Evolutionary conservation across 2,797 vertebrate genomes (phyloP).

Genomic region (Melanotaenia parkinsoni): DNA sequence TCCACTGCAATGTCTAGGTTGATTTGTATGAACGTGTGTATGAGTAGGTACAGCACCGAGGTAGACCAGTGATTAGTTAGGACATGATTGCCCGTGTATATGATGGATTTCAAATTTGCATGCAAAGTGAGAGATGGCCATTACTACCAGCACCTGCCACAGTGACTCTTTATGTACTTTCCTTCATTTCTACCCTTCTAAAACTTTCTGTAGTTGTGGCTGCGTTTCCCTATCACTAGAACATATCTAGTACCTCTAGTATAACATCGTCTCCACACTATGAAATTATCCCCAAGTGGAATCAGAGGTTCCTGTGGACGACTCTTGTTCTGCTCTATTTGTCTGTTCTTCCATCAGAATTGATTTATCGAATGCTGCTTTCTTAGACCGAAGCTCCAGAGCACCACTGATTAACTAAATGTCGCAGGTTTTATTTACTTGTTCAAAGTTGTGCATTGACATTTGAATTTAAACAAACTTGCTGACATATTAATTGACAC

Average conservation of each 20-base stretch:
- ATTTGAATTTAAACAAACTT: constrained; percentile 25
- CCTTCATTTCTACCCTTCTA: constrained; percentile 4
- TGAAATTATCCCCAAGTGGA: neutral
- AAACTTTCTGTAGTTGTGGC: neutral
- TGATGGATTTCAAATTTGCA: constrained; percentile 41
- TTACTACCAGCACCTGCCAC: constrained; percentile 50
- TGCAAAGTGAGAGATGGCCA: constrained; percentile 39
- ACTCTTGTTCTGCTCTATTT: constrained; percentile 2
- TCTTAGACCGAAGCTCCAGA: neutral
- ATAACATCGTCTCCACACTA: neutral
- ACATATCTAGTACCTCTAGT: neutral
- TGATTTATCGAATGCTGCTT: neutral
- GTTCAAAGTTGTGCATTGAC: constrained; percentile 8
- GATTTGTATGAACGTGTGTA: neutral
- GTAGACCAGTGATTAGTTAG: constrained; percentile 25
- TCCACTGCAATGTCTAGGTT: neutral
- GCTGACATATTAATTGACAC: constrained; percentile 42
- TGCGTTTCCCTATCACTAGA: neutral
- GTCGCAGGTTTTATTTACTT: constrained; percentile 24
- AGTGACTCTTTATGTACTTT: constrained; percentile 18
- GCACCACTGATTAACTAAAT: constrained; percentile 7
- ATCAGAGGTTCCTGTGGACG: neutral
- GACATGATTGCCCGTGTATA: constrained; percentile 28
- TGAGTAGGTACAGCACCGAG: neutral
- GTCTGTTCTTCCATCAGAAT: neutral